Percentiles rank a stretch among this genome's conserved stretches.
phyloP scores from a whole-genome alignment of 2,113 vertebrate genomes.

The Brienomyrus longianalis region DNA sequence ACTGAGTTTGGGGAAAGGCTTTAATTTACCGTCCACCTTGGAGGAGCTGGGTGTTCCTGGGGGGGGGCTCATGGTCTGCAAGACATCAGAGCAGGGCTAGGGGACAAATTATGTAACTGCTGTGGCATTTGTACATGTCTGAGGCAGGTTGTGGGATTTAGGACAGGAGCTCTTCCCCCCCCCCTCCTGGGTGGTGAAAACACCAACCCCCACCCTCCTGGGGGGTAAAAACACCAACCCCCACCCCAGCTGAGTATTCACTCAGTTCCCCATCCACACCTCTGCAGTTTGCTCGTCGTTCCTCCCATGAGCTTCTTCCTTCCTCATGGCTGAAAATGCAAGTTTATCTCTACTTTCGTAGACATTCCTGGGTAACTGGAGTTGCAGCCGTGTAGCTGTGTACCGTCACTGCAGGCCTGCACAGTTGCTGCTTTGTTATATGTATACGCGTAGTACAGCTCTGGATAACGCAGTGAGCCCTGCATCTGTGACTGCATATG shows the following conservation, averaged over 20 bases:
- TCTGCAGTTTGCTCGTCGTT: not conserved
- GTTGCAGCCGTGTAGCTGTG: not conserved
- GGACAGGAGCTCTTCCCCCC: not conserved
- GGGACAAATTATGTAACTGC: not conserved
- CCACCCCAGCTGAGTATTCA: not conserved
- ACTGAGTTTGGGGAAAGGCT: not conserved
- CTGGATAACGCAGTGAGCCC: not conserved
- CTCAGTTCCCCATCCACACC: not conserved
- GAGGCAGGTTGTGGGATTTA: not conserved
- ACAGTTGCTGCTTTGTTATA: not conserved
- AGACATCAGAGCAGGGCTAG: not conserved
- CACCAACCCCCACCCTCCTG: not conserved
- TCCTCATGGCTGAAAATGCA: not conserved
- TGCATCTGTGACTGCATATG: slow-evolving; percentile 1
- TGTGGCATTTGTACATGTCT: not conserved
- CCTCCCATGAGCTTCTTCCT: not conserved
- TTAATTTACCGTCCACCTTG: not conserved
- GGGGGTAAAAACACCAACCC: not conserved
- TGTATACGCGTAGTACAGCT: not conserved
- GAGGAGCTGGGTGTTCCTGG: not conserved
- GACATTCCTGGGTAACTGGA: not conserved
- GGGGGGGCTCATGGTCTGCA: not conserved
- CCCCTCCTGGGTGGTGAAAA: too few species aligned
- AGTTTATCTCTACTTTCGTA: not conserved
- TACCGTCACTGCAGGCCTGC: not conserved